These are phyloP conservation scores for Drosophila ironensis DNA, from an alignment of 1,140 invertebrate genomes.

Conservation along the genomic window DNA sequence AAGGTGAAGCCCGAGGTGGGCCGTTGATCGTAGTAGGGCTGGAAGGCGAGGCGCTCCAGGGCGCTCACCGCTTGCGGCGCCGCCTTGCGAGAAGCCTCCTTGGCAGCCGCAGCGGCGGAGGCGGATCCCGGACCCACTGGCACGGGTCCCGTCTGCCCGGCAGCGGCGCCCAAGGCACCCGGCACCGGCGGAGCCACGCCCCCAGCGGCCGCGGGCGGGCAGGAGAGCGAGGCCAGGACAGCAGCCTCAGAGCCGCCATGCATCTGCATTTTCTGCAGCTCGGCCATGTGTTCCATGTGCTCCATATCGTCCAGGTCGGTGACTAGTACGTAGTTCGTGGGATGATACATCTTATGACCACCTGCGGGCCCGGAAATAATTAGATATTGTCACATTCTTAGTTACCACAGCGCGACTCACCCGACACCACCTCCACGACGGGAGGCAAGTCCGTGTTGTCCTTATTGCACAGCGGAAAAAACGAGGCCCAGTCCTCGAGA, in stretches of 20 bases:
- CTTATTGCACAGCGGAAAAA: constrained; percentile 91
- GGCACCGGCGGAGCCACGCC: background rate
- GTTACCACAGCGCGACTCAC: constrained; percentile 79
- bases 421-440: constrained; percentile 88
- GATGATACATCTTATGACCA: constrained; percentile 96
- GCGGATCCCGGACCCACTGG: constrained; percentile 29
- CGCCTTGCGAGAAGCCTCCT: constrained; percentile 43
- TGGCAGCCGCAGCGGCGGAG: constrained; percentile 19
- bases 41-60: constrained; percentile 68
- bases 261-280: constrained; percentile 53
- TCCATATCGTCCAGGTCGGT: constrained; percentile 92
- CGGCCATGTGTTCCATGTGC: constrained; percentile 67
- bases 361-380: constrained; percentile 81
- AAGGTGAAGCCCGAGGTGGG: constrained; percentile 80
- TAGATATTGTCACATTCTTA: background rate
- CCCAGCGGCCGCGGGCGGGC: constrained; percentile 22
- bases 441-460: constrained; percentile 85
- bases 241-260: constrained; percentile 48
- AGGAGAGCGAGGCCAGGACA: constrained; percentile 59
- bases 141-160: constrained; percentile 14
- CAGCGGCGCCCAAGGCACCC: constrained; percentile 6
- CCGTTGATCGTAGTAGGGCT: constrained; percentile 76
- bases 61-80: constrained; percentile 58
- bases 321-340: constrained; percentile 94
- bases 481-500: constrained; percentile 95